These are phyloP conservation scores for Xestobium rufovillosum DNA, from an alignment of 2,888 invertebrate genomes.

Conservation along the genomic window DNA sequence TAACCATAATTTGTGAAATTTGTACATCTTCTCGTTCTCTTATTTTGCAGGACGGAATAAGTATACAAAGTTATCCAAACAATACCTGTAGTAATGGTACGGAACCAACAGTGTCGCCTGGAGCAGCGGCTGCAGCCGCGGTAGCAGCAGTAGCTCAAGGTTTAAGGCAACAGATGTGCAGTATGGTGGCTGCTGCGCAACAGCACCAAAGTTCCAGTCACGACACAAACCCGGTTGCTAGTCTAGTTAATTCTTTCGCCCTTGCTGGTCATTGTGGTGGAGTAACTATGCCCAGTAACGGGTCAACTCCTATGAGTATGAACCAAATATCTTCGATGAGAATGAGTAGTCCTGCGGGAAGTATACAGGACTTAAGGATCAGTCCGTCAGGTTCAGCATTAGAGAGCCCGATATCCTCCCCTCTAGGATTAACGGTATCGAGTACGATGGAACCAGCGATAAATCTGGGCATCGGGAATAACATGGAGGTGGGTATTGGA, in stretches of 20 bases:
- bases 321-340: constrained; percentile 41
- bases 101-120: constrained; percentile 55
- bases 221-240: constrained; percentile 41
- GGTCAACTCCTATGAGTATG: constrained; percentile 38
- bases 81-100: constrained; percentile 51
- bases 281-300: constrained; percentile 37
- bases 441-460: constrained; percentile 44
- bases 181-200: constrained; percentile 64
- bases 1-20: no score
- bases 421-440: constrained; percentile 47
- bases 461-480: constrained; percentile 42
- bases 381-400: constrained; percentile 47
- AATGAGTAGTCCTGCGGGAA: constrained; percentile 44
- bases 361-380: constrained; percentile 43
- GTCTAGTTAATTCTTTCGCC: constrained; percentile 41
- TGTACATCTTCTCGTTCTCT: no score
- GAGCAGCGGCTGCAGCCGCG: constrained; percentile 73
- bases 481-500: constrained; percentile 51
- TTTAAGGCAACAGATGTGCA: constrained; percentile 79
- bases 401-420: constrained; percentile 50
- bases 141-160: constrained; percentile 82
- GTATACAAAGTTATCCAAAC: constrained; percentile 53
- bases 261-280: constrained; percentile 39
- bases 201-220: constrained; percentile 49
- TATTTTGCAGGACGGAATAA: constrained; percentile 60